Conservation (phyloP, 2,113 vertebrate species). For the Zootoca vivipara region DNA sequence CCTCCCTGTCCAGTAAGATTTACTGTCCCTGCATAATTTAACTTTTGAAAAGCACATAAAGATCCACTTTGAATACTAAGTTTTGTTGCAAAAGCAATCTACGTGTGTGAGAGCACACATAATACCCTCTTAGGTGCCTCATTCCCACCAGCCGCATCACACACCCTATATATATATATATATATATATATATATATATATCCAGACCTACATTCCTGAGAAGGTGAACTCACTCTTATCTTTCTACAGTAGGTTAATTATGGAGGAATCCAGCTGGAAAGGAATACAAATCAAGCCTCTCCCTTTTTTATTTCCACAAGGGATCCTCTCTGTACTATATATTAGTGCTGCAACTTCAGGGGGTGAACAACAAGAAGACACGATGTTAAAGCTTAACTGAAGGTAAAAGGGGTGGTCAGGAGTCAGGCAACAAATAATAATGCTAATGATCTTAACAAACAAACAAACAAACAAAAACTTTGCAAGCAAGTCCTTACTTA, state of each 20-base stretch:
- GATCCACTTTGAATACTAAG: neutral
- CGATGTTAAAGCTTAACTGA: neutral
- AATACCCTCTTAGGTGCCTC: neutral
- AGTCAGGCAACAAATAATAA: neutral
- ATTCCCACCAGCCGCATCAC: neutral
- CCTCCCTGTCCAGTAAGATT: rapidly evolving
- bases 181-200: neutral
- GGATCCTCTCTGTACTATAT: neutral
- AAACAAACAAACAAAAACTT: neutral
- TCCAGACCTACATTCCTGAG: constrained; percentile 11
- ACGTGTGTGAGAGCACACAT: neutral
- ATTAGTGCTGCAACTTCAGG: neutral
- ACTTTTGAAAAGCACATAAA: neutral
- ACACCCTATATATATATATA: neutral
- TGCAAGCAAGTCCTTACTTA: neutral
- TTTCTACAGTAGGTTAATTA: constrained; percentile 39
- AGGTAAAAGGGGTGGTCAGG: neutral
- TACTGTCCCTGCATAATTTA: neutral
- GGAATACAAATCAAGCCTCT: constrained; percentile 8
- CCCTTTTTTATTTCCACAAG: constrained; percentile 8
- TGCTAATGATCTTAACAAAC: neutral
- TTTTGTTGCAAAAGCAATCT: neutral
- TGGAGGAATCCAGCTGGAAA: constrained; percentile 36
- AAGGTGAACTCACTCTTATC: neutral
- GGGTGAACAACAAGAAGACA: neutral